These are phyloP conservation scores for Mionectes olivaceus DNA, from an alignment of 2,797 vertebrate genomes.

Conservation along the genomic window DNA sequence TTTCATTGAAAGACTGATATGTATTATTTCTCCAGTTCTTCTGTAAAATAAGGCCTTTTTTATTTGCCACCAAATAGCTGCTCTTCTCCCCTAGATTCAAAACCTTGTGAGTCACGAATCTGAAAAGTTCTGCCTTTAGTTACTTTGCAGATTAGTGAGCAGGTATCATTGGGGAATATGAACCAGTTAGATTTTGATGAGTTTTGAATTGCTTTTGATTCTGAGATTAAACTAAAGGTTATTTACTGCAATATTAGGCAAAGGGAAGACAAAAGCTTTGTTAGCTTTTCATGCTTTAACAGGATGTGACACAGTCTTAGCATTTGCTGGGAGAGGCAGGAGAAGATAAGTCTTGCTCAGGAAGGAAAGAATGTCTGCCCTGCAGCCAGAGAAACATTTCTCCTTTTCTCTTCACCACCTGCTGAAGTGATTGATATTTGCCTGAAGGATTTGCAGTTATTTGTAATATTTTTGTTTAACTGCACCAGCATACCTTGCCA, in stretches of 20 bases:
- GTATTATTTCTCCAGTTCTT: background rate
- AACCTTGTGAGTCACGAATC: background rate
- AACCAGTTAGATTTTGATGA: background rate
- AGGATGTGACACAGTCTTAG: constrained; percentile 36
- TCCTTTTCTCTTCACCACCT: constrained; percentile 22
- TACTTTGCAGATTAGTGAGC: background rate
- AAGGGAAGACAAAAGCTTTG: constrained; percentile 12
- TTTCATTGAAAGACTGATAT: background rate
- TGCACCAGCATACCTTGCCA: background rate
- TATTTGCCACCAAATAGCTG: background rate
- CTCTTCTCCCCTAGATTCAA: background rate
- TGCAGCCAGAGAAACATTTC: constrained; percentile 48
- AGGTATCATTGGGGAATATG: background rate
- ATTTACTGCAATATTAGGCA: background rate
- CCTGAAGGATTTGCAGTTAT: constrained; percentile 35
- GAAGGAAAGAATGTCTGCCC: constrained; percentile 58
- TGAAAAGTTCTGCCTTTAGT: background rate
- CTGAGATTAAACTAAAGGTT: background rate
- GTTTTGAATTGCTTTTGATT: constrained; percentile 15
- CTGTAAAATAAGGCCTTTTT: background rate
- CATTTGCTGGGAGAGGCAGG: constrained; percentile 29
- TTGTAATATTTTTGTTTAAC: constrained; percentile 14
- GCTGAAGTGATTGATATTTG: constrained; percentile 58
- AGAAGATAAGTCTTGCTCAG: constrained; percentile 30
- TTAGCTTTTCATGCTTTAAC: constrained; percentile 37